Percentiles rank a stretch among this genome's conserved stretches.
Evolutionary conservation across 1,140 invertebrate species (phyloP).

Genomic region (Drosophila mojavensis): DNA sequence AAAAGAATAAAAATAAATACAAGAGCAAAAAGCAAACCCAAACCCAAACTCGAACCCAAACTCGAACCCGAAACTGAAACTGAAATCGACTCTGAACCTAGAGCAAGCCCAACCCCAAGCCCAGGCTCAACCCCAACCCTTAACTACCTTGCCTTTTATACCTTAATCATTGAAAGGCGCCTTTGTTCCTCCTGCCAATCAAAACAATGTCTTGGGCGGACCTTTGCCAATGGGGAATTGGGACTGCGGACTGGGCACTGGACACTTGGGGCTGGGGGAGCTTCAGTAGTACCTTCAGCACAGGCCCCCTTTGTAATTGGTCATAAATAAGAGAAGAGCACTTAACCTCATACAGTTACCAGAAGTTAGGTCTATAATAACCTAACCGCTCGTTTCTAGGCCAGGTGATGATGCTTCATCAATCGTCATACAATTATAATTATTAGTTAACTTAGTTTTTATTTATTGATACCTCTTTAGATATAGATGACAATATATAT

Average conservation of each 20-base stretch:
- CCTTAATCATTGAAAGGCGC: slow-evolving; percentile 24
- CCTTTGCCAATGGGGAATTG: neutral
- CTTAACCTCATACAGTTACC: neutral
- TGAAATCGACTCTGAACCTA: too few relatives aligned
- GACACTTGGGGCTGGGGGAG: too few relatives aligned
- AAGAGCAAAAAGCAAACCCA: slow-evolving; percentile 10
- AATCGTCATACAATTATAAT: neutral
- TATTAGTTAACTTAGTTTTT: too few relatives aligned
- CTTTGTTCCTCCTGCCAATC: slow-evolving; percentile 53
- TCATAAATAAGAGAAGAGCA: slow-evolving; percentile 38
- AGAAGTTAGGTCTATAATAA: too few relatives aligned
- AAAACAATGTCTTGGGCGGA: slow-evolving; percentile 52
- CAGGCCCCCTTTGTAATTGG: slow-evolving; percentile 20
- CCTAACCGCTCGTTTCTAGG: neutral
- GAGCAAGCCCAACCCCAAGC: neutral
- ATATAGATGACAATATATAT: too few relatives aligned
- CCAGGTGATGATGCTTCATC: neutral
- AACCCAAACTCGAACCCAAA: neutral
- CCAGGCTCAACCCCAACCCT: slow-evolving; percentile 28
- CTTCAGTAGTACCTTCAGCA: neutral
- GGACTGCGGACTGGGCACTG: too few relatives aligned
- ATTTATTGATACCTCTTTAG: too few relatives aligned
- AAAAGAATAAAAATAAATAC: slow-evolving; percentile 10
- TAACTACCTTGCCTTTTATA: slow-evolving; percentile 7
- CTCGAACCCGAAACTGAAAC: neutral